Base-by-base conservation (phyloP, 2,888 invertebrate species). In the Desoria tigrina region DNA sequence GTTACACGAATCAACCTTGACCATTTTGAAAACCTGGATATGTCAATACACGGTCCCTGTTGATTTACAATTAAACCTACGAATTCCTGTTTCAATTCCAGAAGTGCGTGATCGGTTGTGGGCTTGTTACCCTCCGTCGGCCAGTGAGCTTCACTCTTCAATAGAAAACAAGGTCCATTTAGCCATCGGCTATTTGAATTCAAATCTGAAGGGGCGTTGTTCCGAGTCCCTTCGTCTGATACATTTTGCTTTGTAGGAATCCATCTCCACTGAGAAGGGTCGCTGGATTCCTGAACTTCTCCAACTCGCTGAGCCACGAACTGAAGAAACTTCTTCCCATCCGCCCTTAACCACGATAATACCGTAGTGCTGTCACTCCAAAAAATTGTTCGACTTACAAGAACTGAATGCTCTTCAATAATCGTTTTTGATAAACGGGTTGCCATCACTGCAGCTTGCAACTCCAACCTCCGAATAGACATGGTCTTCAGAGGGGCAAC, bases 151-250 rank as follows among this genome's bases (percentile, higher is more conserved):
- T 53, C 42, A 2, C 55, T 27, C 11, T 61, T 23, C 18, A 24
- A 16, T 7, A 76, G 49, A 63, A 73, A 77, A 11, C 11, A 14
- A 3, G 74, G 74, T 16, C 76, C 76, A 45, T 64, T 64, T 50
- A 74, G 62, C 76, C 76, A 77, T 45, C 57, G 27, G 9, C 49
- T 59, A 2, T 27, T n/a, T 1, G 32, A 18, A 23, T 58, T 69
- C 7, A 65, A 57, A 2, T 66, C 61, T 6, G 9, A 11, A 2
- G 2, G 7, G 11, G 26, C 26, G 1, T 2, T n/a, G 11, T 72
- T 69, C 18, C 74, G 28, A 1, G 74, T 74, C 6, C 68, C 68
- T 16, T 71, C 65, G 50, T 77, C 76, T 6, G 76, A 74, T 3
- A 69, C 70, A 50, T 77, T 77, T 7, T 51, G 11, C 4, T 21